Evolutionary conservation across 2,888 invertebrate species (phyloP).

Genomic region (Nowickia ferox): DNA sequence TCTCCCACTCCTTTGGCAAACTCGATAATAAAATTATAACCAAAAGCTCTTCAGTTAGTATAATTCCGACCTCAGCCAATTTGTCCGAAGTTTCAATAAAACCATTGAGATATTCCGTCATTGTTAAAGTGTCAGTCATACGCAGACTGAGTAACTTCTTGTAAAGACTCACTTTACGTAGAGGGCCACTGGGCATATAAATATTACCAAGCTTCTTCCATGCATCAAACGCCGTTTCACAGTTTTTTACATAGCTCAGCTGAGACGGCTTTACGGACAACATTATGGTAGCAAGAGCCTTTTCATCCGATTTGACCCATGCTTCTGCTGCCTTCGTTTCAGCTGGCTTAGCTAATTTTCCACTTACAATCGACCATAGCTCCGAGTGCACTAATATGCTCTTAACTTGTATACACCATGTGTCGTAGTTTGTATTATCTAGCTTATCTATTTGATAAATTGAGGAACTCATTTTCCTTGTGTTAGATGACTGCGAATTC

Average conservation of each 20-base stretch:
- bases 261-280: neutral
- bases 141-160: no score
- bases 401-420: conserved; percentile 5
- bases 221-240: neutral
- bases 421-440: conserved; percentile 3
- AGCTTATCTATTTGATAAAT: neutral
- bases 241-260: neutral
- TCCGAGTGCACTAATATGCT: neutral
- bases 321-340: neutral
- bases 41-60: neutral
- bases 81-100: neutral
- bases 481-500: no score
- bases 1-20: no score
- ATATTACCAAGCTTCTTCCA: neutral
- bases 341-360: no score
- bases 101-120: neutral
- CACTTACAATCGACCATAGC: neutral
- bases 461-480: no score
- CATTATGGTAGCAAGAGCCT: neutral
- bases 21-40: no score
- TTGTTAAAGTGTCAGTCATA: no score
- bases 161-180: no score
- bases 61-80: neutral
- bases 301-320: neutral
- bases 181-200: neutral